Percentiles rank a stretch among this genome's conserved stretches.
phyloP scores from a whole-genome alignment of 2,113 vertebrate genomes.

The Chelonoidis abingdonii region DNA sequence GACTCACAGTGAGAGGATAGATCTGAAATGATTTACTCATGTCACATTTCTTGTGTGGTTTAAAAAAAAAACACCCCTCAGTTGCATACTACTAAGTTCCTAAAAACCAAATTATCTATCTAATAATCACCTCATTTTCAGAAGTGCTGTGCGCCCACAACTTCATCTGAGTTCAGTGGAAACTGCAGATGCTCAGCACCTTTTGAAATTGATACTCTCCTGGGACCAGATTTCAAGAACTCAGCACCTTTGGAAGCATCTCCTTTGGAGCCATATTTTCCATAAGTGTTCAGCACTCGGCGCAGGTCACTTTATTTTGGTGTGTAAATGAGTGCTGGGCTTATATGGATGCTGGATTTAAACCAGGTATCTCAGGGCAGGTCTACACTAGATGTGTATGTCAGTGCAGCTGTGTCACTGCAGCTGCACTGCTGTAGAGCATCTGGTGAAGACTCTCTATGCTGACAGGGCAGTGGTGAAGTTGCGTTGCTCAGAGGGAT shows the following conservation, averaged over 20 bases:
- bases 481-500: too few species aligned
- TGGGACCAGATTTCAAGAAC: background rate
- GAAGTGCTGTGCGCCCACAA: background rate
- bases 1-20: slow-evolving; percentile 18
- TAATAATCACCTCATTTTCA: background rate
- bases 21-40: slow-evolving; percentile 55
- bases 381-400: too few species aligned
- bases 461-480: too few species aligned
- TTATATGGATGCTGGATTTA: background rate
- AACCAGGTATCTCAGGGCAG: background rate
- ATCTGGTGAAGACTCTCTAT: too few species aligned
- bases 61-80: background rate
- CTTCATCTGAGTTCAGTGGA: background rate
- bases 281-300: background rate
- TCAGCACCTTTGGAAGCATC: too few species aligned
- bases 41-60: slow-evolving; percentile 51
- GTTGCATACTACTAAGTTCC: background rate
- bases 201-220: background rate
- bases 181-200: background rate
- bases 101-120: slow-evolving; percentile 11
- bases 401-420: too few species aligned
- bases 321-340: background rate
- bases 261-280: background rate
- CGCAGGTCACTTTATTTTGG: background rate
- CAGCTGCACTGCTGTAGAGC: too few species aligned